Base-by-base conservation (phyloP, 1,140 invertebrate genomes). In the Tetramorium simillimum region DNA sequence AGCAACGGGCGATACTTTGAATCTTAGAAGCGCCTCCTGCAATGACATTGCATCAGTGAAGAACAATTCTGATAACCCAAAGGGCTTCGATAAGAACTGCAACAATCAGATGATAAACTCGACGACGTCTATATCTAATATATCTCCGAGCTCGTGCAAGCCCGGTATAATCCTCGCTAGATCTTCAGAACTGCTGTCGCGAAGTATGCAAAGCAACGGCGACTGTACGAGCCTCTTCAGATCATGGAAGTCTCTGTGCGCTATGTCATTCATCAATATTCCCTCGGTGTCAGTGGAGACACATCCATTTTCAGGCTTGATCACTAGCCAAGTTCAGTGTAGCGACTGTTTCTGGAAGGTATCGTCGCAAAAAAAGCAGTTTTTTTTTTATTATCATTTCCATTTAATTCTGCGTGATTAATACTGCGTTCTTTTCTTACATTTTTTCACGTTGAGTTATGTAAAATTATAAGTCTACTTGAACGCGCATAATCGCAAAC, bases 291-390 rank as follows among this genome's bases (percentile, higher is more conserved):
- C 92, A 0, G 93, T 94, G 53, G 93, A 95, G 89, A 91, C 91
- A 3, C 96, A 97, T 95, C 97, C 97, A 7, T 98, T 98, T 92
- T 96, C 96, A 88, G 98, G 98, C 12, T 96, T 98, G n/a, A 95
- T 98, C 77, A 98, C 98, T 86, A 98, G 97, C 91, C 97, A 98
- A 93, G 96, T 98, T 53, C 96, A 97, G 85, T 99, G 98, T 94
- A 97, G 97, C 37, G 96, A 96, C 43, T 99, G 98, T 95, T 96
- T 96, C 21, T 96, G 96, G 93, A 98, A 98, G 96, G 97, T 97
- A 82, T 73, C 2, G 21, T 28, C 1, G 14, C 21, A 5, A 58
- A 82, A 86, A 40, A 70, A 53, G 12, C 58, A 49, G 69, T 43
- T 78, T 49, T 33, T 69, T 12, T 67, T 10, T 67, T 14, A 3